Evolutionary conservation across 1,140 invertebrate genomes (phyloP).

Genomic region (Scaptomyza graminum): DNA sequence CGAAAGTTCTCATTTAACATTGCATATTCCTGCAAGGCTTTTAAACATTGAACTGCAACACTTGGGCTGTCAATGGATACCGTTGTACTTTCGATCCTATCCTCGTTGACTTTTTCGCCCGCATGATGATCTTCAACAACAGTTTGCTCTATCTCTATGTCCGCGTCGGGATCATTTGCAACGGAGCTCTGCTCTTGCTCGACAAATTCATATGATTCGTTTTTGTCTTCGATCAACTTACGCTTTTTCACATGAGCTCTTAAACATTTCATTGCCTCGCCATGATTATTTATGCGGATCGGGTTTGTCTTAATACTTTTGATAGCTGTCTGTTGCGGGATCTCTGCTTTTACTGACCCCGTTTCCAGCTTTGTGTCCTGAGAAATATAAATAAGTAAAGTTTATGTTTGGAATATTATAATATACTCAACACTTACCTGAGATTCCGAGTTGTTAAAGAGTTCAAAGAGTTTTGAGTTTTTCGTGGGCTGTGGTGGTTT

Average conservation of each 20-base stretch:
- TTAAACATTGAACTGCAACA: conserved; percentile 52
- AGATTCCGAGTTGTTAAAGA: conserved; percentile 23
- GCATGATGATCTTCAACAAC: not conserved
- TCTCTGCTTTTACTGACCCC: not conserved
- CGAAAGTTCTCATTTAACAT: conserved; percentile 67
- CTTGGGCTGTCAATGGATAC: conserved; percentile 19
- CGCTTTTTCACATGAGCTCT: conserved; percentile 11
- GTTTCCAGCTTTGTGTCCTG: not conserved
- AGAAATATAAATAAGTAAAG: not conserved
- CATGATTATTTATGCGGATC: conserved; percentile 21
- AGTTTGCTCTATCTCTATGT: not conserved
- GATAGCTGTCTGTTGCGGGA: not conserved
- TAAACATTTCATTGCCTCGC: conserved; percentile 41
- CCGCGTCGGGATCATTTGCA: not conserved
- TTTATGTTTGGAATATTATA: too few relatives aligned
- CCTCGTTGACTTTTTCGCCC: not conserved
- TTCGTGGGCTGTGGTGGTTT: not conserved
- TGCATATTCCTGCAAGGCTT: conserved; percentile 63
- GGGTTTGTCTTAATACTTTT: not conserved
- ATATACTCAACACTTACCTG: not conserved
- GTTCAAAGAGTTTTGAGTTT: conserved; percentile 28
- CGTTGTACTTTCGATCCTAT: not conserved
- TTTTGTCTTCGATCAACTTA: not conserved
- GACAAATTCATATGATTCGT: not conserved
- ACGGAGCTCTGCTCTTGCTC: not conserved